A percentile compares a stretch with the other conserved stretches of the same genome.
Evolutionary conservation across 2,113 vertebrate genomes (phyloP).

Genomic region (Tursiops truncatus): DNA sequence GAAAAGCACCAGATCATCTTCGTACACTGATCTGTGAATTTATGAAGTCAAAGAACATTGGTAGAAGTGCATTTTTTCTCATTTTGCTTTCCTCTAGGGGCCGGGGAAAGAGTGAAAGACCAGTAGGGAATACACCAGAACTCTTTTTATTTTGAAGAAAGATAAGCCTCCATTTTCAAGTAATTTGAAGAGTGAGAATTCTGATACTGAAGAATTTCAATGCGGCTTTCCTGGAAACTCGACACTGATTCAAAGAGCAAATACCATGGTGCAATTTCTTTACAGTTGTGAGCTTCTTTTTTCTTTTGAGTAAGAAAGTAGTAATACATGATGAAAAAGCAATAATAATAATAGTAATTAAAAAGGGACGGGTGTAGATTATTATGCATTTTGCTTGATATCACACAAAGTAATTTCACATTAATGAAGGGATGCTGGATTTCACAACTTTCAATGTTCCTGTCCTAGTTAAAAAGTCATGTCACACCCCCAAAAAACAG

Average conservation of each 20-base stretch:
- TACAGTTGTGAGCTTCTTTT: not conserved
- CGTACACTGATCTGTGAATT: not conserved
- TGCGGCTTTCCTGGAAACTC: not conserved
- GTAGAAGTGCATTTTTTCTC: not conserved
- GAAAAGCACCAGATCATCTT: not conserved
- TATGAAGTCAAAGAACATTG: not conserved
- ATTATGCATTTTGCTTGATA: constrained; percentile 3
- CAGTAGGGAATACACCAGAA: not conserved
- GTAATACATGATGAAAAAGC: constrained; percentile 41
- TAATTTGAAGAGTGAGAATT: constrained; percentile 34
- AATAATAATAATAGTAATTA: not conserved
- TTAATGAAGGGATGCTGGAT: not conserved
- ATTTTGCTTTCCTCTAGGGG: not conserved
- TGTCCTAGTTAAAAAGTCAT: not conserved
- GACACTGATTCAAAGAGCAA: constrained; percentile 61
- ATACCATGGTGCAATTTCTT: constrained; percentile 9
- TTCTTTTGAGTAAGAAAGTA: not conserved
- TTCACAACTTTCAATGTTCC: not conserved
- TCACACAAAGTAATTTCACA: not conserved
- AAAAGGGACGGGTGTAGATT: not conserved
- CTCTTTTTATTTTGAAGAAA: constrained; percentile 22
- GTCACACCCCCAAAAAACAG: too few relatives aligned
- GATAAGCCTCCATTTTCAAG: constrained; percentile 40
- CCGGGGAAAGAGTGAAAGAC: not conserved
- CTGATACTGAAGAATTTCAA: constrained; percentile 14